These are phyloP conservation scores for Ptychoptera contaminata DNA, from an alignment of 2,888 invertebrate species.

Conservation along the genomic window DNA sequence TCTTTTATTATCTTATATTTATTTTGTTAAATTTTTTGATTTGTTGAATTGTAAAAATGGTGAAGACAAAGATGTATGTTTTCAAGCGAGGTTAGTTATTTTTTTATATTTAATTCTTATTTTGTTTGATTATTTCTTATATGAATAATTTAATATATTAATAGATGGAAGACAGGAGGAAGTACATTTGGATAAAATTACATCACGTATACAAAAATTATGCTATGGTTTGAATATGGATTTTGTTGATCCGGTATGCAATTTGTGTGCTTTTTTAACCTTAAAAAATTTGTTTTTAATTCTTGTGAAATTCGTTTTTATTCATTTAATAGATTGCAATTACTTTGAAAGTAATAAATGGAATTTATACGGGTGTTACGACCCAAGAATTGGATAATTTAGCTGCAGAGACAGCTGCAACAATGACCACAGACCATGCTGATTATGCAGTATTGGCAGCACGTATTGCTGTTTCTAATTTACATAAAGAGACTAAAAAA, in stretches of 20 bases:
- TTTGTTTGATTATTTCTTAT: neutral
- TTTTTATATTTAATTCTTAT: conserved; percentile 2
- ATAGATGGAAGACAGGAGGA: conserved; percentile 79
- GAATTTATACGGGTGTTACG: conserved; percentile 90
- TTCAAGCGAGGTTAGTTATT: conserved; percentile 30
- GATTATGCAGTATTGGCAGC: conserved; percentile 87
- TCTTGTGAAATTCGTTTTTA: conserved; percentile 4
- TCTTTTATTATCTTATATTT: no score
- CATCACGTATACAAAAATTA: conserved; percentile 84
- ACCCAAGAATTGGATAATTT: conserved; percentile 94
- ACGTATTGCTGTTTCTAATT: conserved; percentile 88
- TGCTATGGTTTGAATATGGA: conserved; percentile 94
- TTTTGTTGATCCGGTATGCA: conserved; percentile 85
- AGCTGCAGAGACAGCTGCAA: conserved; percentile 97
- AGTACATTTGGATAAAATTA: conserved; percentile 96
- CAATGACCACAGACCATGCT: conserved; percentile 92
- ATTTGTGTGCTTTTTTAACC: neutral
- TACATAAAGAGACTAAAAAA: conserved; percentile 97
- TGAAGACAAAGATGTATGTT: conserved; percentile 30
- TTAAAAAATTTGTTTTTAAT: neutral
- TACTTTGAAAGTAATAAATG: conserved; percentile 83
- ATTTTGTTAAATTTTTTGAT: neutral
- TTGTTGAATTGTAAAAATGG: conserved; percentile 10
- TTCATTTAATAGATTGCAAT: neutral
- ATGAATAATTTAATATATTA: neutral